Base-by-base conservation (phyloP, 2,113 vertebrate species). In the Dendrocopos noguchii region DNA sequence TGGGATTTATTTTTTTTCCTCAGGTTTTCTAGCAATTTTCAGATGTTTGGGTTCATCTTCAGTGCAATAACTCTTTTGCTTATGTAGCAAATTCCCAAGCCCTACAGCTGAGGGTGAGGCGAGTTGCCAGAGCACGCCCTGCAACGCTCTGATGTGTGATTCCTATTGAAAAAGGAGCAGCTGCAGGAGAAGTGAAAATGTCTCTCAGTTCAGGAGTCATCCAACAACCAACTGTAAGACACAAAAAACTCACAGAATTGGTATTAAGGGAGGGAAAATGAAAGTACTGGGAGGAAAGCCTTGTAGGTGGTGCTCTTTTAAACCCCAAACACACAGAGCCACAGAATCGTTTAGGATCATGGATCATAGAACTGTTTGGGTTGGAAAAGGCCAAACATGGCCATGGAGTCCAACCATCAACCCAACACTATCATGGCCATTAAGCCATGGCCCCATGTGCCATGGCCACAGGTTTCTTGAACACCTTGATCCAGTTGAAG, bases 171-270 rank as follows among this genome's bases (percentile, higher is more conserved):
- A 85, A 93, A 89, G 80, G 61, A 94, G 94, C 93, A 94, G 96
- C 91, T 90, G 50, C 80, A 25, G 0, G 2, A 63, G 72, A 83
- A 94, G 70, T 71, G 73, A 75, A 94, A 94, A 90, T 92, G 76
- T 90, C 80, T 95, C 90, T 95, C 90, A 75, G 85, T 88, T 94
- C 95, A 91, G 76, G 82, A 95, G 24, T 90, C 83, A 79, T 95
- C 91, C 93, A 94, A 90, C 59, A 91, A 55, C 66, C 73, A 79
- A 72, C 13, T 93, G 55, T 68, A 88, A 94, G 94, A 80, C 47
- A 18, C 1, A 6, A 16, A 78, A 87, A 95, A 81, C 76, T 57
- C 3, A 1, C 18, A 68, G 72, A 87, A 87, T 3, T 76, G n/a
- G 19, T 93, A 50, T 34, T 85, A 2, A 9, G 31, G 57, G 73